These are phyloP conservation scores for Syngnathus floridae DNA, from an alignment of 2,113 vertebrate genomes.

Conservation along the genomic window DNA sequence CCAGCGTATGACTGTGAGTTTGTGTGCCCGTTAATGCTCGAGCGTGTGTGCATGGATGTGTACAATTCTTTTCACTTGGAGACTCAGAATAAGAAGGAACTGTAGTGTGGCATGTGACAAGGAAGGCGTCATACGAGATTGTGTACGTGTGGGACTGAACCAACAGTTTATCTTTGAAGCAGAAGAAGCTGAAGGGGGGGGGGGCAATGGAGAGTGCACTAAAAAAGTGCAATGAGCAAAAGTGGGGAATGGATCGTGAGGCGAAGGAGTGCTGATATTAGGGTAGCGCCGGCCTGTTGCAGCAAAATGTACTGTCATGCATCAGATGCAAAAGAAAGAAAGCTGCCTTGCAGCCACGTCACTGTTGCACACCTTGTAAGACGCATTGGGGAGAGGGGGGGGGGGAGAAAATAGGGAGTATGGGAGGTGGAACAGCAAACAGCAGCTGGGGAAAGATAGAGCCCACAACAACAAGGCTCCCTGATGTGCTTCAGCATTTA, in stretches of 20 bases:
- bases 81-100: slow-evolving; percentile 33
- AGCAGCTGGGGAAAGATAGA: slow-evolving; percentile 26
- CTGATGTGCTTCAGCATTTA: slow-evolving; percentile 45
- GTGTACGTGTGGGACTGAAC: slow-evolving; percentile 26
- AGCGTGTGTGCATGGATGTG: slow-evolving; percentile 13
- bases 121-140: slow-evolving; percentile 39
- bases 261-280: slow-evolving; percentile 34
- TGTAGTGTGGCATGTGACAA: slow-evolving; percentile 22
- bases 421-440: slow-evolving; percentile 2
- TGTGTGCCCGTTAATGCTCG: slow-evolving; percentile 18
- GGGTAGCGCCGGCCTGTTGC: slow-evolving; percentile 21
- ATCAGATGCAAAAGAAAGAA: slow-evolving; percentile 32
- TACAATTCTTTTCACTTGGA: slow-evolving; percentile 16
- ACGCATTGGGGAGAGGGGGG: slow-evolving; percentile 13
- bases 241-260: slow-evolving; percentile 11
- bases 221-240: slow-evolving; percentile 37
- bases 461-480: slow-evolving; percentile 34
- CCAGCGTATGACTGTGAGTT: slow-evolving; percentile 38
- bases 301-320: slow-evolving; percentile 44
- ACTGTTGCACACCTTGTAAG: slow-evolving; percentile 29
- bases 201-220: slow-evolving; percentile 12
- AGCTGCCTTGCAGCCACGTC: slow-evolving; percentile 24
- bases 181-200: slow-evolving; percentile 33
- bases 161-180: slow-evolving; percentile 44
- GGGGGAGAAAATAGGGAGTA: neutral